Percentiles rank a stretch among this genome's conserved stretches.
phyloP scores from a whole-genome alignment of 2,888 invertebrate species.

The Protonemura montana region DNA sequence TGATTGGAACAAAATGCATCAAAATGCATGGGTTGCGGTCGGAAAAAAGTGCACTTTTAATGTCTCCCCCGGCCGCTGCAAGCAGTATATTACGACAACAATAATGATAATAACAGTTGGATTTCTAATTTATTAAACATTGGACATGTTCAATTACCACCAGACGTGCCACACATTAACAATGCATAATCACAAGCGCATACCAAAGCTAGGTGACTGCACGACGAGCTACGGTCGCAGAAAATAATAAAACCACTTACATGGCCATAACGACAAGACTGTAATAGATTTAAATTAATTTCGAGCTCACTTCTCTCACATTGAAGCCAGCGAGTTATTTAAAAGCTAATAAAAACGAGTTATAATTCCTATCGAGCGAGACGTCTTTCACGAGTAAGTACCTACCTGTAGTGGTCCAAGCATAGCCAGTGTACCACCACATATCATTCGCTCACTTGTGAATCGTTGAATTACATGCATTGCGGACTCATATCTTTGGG shows the following conservation, averaged over 20 bases:
- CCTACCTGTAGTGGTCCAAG: neutral
- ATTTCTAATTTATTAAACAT: neutral
- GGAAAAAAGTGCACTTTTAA: neutral
- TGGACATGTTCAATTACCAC: neutral
- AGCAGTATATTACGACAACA: neutral
- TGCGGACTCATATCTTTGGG: too few relatives aligned
- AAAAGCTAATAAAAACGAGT: neutral
- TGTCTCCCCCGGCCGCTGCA: neutral
- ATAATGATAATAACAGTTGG: neutral
- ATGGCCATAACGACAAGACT: neutral
- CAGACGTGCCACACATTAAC: neutral
- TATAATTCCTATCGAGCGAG: neutral
- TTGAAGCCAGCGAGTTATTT: neutral
- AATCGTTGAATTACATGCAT: neutral
- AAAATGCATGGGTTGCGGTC: too few relatives aligned
- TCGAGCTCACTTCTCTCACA: neutral
- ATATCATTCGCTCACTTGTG: slow-evolving; percentile 33
- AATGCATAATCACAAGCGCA: neutral
- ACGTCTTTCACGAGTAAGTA: neutral
- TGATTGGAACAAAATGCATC: neutral
- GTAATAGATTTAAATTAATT: neutral
- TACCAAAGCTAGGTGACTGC: too few relatives aligned
- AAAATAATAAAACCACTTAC: neutral
- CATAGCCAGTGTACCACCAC: neutral
- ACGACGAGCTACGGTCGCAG: neutral